These are phyloP conservation scores for Crotalus tigris DNA, from an alignment of 2,113 vertebrate species.

Conservation along the genomic window DNA sequence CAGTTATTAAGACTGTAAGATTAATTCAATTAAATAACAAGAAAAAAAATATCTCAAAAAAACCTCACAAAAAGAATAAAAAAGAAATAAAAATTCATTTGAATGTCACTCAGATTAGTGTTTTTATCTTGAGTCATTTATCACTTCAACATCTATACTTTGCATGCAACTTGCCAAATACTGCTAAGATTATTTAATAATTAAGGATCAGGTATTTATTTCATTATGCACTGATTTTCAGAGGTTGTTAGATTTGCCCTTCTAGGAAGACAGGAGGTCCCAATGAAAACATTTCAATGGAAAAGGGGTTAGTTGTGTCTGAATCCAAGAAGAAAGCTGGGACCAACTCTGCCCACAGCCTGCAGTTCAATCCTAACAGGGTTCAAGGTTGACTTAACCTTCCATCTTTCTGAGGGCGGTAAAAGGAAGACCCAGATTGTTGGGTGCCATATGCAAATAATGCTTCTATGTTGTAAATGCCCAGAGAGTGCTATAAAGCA, in stretches of 20 bases:
- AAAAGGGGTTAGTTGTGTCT: not conserved
- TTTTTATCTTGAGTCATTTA: constrained; percentile 35
- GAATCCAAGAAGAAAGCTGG: not conserved
- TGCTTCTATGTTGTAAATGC: not conserved
- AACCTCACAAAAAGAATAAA: not conserved
- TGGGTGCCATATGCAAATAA: not conserved
- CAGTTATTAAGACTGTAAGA: not conserved
- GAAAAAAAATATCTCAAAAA: not conserved
- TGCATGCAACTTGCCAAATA: constrained; percentile 32
- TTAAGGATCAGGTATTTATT: constrained; percentile 37
- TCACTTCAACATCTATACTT: constrained; percentile 51
- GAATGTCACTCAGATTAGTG: not conserved
- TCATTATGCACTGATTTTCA: not conserved
- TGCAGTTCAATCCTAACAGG: not conserved
- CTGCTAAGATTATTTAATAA: constrained; percentile 54
- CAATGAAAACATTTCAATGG: not conserved
- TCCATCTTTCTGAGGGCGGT: not conserved
- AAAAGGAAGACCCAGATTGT: not conserved
- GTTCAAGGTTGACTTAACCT: not conserved
- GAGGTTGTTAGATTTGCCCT: not conserved
- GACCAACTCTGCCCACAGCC: not conserved
- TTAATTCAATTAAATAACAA: constrained; percentile 18
- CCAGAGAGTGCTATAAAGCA: not conserved
- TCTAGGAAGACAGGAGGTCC: not conserved
- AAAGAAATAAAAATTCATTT: not conserved